Percentiles rank a stretch among this genome's conserved stretches.
Conservation (phyloP, 1,140 invertebrate genomes). For the Cherax destructor region DNA sequence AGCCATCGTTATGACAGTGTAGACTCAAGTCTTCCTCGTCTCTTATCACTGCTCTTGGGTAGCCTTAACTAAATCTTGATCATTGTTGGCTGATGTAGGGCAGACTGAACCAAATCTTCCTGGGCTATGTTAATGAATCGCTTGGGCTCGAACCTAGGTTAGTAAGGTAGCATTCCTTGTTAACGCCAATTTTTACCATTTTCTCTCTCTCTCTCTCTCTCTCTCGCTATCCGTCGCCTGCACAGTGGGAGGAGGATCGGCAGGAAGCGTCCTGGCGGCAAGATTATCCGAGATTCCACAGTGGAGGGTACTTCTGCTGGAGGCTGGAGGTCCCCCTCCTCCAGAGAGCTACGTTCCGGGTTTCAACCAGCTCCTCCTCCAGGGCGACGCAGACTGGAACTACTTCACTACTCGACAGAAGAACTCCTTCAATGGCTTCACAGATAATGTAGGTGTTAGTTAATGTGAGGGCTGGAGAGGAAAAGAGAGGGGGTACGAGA, state of each 20-base stretch:
- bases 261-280: conserved; percentile 90
- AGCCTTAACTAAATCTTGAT: too few species aligned
- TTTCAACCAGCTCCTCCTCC: conserved; percentile 27
- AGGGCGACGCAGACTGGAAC: conserved; percentile 32
- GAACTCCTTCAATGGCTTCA: conserved; percentile 9
- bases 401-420: neutral
- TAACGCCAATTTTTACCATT: neutral
- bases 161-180: neutral
- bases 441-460: conserved; percentile 12
- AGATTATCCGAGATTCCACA: conserved; percentile 86
- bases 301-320: conserved; percentile 89
- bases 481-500: neutral
- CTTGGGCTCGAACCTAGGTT: too few species aligned
- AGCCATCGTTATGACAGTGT: too few species aligned
- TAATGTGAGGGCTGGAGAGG: neutral
- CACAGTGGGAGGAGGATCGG: conserved; percentile 86
- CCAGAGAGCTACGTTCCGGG: conserved; percentile 39
- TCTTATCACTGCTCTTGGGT: too few species aligned
- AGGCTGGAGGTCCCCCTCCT: conserved; percentile 90
- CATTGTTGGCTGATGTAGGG: too few species aligned
- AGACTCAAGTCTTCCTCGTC: too few species aligned
- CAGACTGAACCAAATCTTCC: too few species aligned
- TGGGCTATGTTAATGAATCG: too few species aligned
- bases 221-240: too few species aligned
- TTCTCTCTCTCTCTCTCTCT: too few species aligned